Evolutionary conservation across 1,140 invertebrate species (phyloP), one percentile per base, ranked within the genome.

Genomic region (Neoseiulus cucumeris): DNA sequence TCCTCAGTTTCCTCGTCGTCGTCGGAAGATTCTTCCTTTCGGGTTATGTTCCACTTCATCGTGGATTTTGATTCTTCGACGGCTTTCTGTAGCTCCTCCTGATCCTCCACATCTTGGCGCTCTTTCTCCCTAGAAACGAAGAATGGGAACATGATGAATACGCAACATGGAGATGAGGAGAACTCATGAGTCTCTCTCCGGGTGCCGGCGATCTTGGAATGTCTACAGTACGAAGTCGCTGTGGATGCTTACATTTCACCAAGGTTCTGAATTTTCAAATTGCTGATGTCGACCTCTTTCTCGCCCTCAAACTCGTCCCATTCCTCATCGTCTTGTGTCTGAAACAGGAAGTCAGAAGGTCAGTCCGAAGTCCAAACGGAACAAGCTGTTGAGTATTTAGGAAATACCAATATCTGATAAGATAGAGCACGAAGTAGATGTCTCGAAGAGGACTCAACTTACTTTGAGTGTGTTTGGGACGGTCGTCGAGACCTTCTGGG

Each of bases 1-100:
- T 59, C 51, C 1, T 59, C 51, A 25, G 51, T 2, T 25, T 59
- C 4, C 5, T 59, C 22, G 17, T 25, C 45, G 14, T 47, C 51
- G 22, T 59, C 51, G 22, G 51, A 59, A 6, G 51, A 59, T 25
- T 59, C 17, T 20, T 59, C 51, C 22, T 59, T 17, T 1, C 14
- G 51, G 9, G 33, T 9, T 17, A 59, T 59, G 33, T 59, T 59
- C 51, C 51, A 59, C 22, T 59, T 59, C 51, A 59, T 59, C 4
- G 51, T 59, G 33, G 51, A 59, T 59, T 59, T 59, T 17, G 51
- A 59, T 25, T 59, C 51, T 59, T 59, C 51, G 4, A 59, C 51
- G 22, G 51, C 51, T 33, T 59, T 59, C 22, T 59, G 25, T 2
- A 59, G 22, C 4, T 25, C 25, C 33, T 59, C 51, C 22, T 59